Base-by-base conservation (phyloP, 2,797 vertebrate genomes). In the Hapalemur alaotrensis region DNA sequence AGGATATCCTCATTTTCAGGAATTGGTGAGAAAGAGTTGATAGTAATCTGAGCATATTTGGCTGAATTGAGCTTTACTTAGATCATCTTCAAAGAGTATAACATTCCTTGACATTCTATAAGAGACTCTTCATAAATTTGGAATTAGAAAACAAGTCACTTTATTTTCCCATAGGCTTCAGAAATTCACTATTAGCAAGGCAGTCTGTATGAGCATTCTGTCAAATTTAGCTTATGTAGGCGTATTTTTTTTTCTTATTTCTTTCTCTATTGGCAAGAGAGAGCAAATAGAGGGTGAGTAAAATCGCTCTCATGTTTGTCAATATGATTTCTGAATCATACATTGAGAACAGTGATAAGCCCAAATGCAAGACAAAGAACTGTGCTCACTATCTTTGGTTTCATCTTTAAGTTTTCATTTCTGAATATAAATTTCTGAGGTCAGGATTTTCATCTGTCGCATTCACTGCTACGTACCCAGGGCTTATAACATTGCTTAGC, bases 121-220 rank as follows among this genome's bases (percentile, higher is more conserved):
- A 94, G 38, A 91, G n/a, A 81, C 50, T 76, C 78, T 82, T 95
- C 10, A 89, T 80, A 80, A 92, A 95, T 89, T 89, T 95, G 50
- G 75, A 89, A 95, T 93, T 95, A 79, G 63, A 86, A 76, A 76
- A 89, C 75, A 93, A 92, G 95, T 80, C 92, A 72, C 54, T 93
- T 89, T 50, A 59, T 93, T 89, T 11, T 22, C 69, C 65, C 28
- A 10, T 15, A 57, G 83, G 28, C 35, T 82, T 93, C n/a, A 82
- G 59, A 14, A 95, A 92, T 81, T 92, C 78, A 73, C 32, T 48
- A 75, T 79, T 48, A 94, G 41, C 32, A 63, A 75, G 22, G 4
- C 54, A 86, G 69, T 67, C 8, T 79, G n/a, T 25, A 38, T 5
- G 0, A 46, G 15, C 1, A 41, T 17, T 82, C 46, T 72, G 70